Base-by-base conservation (phyloP, 2,113 vertebrate species). In the Pygoscelis adeliae region DNA sequence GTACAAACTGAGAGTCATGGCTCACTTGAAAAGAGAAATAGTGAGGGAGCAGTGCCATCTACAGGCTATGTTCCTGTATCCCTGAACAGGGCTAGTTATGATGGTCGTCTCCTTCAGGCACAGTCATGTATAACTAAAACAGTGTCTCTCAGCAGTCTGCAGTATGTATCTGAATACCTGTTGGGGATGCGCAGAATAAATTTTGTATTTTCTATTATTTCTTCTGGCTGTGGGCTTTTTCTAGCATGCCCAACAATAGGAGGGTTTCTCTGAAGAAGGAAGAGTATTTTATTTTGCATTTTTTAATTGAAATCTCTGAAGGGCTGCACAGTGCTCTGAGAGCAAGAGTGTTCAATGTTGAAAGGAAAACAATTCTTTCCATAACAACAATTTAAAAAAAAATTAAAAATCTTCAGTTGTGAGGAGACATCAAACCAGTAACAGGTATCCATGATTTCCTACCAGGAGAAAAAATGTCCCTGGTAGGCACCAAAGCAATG, bases 41-140 rank as follows among this genome's bases (percentile, higher is more conserved):
- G 83, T 96, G 93, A 96, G 97, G 89, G 38, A 97, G 97, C 93
- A 98, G 97, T 98, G 98, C 98, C 98, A 98, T 97, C 98, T 98
- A 87, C 88, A 83, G 98, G 93, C 76, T 20, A 0, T 0, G 25
- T 26, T 44, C 27, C 61, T 47, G 29, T 1, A 79, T 61, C 50
- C 53, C 44, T 15, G 25, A 23, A 3, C 46, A 32, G 34, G 13
- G 49, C 10, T 40, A 4, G 10, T 8, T 13, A 2, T 1, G 36
- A 0, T 3, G 29, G 10, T 44, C 15, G 5, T 17, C 16, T 38
- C 30, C 38, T 61, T 20, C 70, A 55, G 26, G 17, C 32, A 10
- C 36, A 65, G 20, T 8, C 52, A 6, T 1, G 14, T 66, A 4
- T 20, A n/a, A n/a, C 55, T n/a, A 10, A 71, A 94, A 30, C 15